Percentiles rank a stretch among this genome's conserved stretches.
phyloP scores from a whole-genome alignment of 2,113 vertebrate species.

The Eupsittula cactorum region DNA sequence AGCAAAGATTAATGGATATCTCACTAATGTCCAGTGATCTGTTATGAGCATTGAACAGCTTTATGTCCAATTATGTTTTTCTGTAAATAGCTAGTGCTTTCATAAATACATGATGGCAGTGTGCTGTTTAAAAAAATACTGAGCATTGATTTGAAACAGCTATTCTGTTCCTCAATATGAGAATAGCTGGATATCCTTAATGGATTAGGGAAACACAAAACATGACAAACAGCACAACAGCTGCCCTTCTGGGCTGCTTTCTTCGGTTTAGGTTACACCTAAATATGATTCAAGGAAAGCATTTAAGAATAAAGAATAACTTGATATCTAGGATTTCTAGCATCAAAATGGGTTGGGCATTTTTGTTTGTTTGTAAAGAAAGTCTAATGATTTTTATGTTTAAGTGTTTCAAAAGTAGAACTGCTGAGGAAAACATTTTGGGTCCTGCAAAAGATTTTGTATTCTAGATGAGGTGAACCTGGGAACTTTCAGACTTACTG shows the following conservation, averaged over 20 bases:
- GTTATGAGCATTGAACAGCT: neutral
- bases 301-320: neutral
- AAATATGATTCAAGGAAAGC: neutral
- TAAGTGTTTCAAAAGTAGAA: neutral
- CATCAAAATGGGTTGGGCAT: accelerated
- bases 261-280: neutral
- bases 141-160: neutral
- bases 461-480: neutral
- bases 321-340: neutral
- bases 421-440: neutral
- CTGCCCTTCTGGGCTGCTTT: neutral
- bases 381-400: neutral
- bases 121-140: neutral
- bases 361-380: neutral
- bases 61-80: neutral
- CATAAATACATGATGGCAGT: neutral
- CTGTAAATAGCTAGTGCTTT: neutral
- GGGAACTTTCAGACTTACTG: neutral
- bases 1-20: neutral
- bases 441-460: neutral
- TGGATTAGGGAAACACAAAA: neutral
- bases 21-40: conserved; percentile 32
- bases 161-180: neutral
- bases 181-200: neutral
- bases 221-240: neutral